phyloP scores from a whole-genome alignment of 2,888 invertebrate species.

The Copidosoma aretas region DNA sequence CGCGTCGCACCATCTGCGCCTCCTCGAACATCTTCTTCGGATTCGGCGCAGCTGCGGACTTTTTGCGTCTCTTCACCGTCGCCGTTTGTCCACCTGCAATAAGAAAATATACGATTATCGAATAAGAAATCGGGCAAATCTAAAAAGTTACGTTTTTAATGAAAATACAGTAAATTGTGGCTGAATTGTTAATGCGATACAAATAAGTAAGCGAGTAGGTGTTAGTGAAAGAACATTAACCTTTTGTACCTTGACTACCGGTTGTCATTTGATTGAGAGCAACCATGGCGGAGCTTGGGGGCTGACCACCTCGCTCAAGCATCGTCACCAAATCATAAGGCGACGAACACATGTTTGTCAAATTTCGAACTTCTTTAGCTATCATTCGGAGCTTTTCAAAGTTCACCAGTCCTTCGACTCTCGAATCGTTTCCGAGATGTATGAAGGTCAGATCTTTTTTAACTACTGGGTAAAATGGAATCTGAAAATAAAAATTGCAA shows the following conservation, averaged over 20 bases:
- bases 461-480: slow-evolving; percentile 90
- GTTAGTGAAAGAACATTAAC: too few relatives aligned
- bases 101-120: background rate
- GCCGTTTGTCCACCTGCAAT: slow-evolving; percentile 65
- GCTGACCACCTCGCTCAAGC: slow-evolving; percentile 84
- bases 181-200: background rate
- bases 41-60: slow-evolving; percentile 88
- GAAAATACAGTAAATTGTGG: too few relatives aligned
- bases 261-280: slow-evolving; percentile 86
- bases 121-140: background rate
- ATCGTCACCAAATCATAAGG: slow-evolving; percentile 87
- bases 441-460: slow-evolving; percentile 98
- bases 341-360: slow-evolving; percentile 95
- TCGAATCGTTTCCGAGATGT: slow-evolving; percentile 93
- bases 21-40: slow-evolving; percentile 99
- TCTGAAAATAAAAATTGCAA: slow-evolving; percentile 60
- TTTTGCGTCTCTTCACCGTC: slow-evolving; percentile 88
- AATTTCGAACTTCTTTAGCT: slow-evolving; percentile 89
- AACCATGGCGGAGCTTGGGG: slow-evolving; percentile 87
- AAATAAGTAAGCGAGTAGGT: background rate
- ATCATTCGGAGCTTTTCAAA: slow-evolving; percentile 99
- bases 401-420: slow-evolving; percentile 88
- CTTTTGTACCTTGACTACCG: slow-evolving; percentile 65
- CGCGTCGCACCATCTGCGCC: slow-evolving; percentile 96
- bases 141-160: background rate